Evolutionary conservation across 2,888 invertebrate genomes (phyloP).

Genomic region (Ophioninae sp.): DNA sequence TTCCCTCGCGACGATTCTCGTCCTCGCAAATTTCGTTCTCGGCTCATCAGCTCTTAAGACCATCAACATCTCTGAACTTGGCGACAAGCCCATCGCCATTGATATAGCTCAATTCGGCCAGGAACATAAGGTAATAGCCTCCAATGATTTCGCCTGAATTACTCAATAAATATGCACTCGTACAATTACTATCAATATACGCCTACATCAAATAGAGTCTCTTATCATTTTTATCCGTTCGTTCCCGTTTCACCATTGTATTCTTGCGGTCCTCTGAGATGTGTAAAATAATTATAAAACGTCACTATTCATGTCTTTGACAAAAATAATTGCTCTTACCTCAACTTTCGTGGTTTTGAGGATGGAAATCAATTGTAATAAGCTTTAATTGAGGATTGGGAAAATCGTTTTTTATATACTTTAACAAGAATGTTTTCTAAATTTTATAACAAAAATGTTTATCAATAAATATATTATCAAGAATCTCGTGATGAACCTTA

Average conservation of each 20-base stretch:
- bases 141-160: not conserved
- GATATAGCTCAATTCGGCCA: constrained; percentile 65
- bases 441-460: no score
- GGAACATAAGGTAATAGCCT: not conserved
- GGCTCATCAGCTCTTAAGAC: constrained; percentile 37
- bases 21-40: constrained; percentile 19
- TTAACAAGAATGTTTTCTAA: no score
- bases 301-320: no score
- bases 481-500: no score
- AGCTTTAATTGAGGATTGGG: no score
- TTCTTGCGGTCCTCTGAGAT: not conserved
- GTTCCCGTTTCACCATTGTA: not conserved
- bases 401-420: no score
- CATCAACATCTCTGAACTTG: constrained; percentile 64
- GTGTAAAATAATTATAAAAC: not conserved
- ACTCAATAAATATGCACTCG: not conserved
- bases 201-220: not conserved
- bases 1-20: constrained; percentile 9
- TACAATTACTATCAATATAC: not conserved
- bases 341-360: no score
- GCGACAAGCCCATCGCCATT: constrained; percentile 65
- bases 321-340: no score
- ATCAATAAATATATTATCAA: no score
- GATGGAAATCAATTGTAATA: no score
- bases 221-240: not conserved